Evolutionary conservation across 2,113 vertebrate genomes (phyloP), one percentile per base, ranked within the genome.

Genomic region (Sminthopsis crassicaudata): DNA sequence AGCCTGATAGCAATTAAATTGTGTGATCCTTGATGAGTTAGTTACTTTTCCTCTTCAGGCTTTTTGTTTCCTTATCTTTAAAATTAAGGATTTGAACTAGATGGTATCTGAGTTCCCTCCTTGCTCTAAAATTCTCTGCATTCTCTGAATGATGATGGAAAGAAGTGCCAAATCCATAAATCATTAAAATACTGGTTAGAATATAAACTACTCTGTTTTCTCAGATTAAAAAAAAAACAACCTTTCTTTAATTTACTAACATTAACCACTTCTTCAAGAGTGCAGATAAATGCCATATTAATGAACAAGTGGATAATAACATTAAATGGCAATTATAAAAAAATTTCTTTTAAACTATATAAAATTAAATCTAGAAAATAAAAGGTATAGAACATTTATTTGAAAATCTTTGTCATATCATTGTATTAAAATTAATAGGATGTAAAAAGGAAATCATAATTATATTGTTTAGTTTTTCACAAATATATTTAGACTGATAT

Each of bases 381-480:
- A 92, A 91, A 60, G 92, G 50, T 92, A 90, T 92, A 95, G 46
- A 93, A 76, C n/a, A 91, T 89, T 46, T 51, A 8, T 93, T 92
- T 36, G 90, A 27, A 91, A 91, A 93, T 60, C 92, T 96, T 94
- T 92, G 26, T 95, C 14, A 27, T 93, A 52, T 52, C n/a, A 95
- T 95, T 94, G 76, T 91, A 51, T 95, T 97, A 97, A 94, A 96
- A 89, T 88, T 53, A 93, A 7, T 94, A 96, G 93, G 12, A 50
- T 95, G 96, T 91, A 92, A 0, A 89, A 94, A 92, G n/a, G 27
- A 95, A 90, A 89, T 53, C 76, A 57, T 93, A 97, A 93, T 94
- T 92, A 93, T 26, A 52, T 94, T 89, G 42, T 19, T 30, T 93
- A 89, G 42, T 3, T 95, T 92, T 36, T 53, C 25, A 67, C 94